Evolutionary conservation across 2,797 vertebrate genomes (phyloP), one percentile per base, ranked within the genome.

Genomic region (Catostomus latipinnis): DNA sequence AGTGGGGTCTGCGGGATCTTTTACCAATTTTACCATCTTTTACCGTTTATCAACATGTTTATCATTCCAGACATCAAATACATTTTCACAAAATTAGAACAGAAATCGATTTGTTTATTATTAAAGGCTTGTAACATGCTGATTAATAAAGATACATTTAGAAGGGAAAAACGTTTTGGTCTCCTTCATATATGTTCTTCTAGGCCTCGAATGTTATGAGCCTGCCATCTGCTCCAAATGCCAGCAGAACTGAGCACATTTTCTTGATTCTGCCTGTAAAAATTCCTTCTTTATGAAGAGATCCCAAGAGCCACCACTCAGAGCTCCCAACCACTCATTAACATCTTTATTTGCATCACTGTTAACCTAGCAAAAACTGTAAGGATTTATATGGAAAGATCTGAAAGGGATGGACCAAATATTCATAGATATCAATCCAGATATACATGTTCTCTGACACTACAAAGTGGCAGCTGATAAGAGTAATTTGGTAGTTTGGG

Each of bases 231-330:
- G 75, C 52, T 78, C 5, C 7, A 72, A 66, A 71, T 71, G 48
- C 13, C 43, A 58, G 58, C n/a, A 68, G 7, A 82, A 68, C 1
- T 13, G 22, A 72, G 10, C 13, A 11, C 50, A 71, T 34, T 45
- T 71, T 4, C 56, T 65, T 46, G 72, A 46, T 22, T 6, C 50
- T 3, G 8, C 48, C 54, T 61, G 52, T 84, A 76, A 84, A 80
- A 68, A 76, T 80, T 82, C 80, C 71, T 72, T 50, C 12, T n/a
- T 46, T 22, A 45, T 82, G 72, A 76, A 75, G 68, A 71, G 57
- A 61, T 67, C 16, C 8, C 61, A 8, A 48, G 6, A 74, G 54
- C 48, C 46, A 77, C 45, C 22, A 73, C 0, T n/a, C 22, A 74
- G 16, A 43, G 46, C 22, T 58, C 13, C 69, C 22, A 63, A 50